Evolutionary conservation across 2,797 vertebrate species (phyloP).

Genomic region (Morus bassanus): DNA sequence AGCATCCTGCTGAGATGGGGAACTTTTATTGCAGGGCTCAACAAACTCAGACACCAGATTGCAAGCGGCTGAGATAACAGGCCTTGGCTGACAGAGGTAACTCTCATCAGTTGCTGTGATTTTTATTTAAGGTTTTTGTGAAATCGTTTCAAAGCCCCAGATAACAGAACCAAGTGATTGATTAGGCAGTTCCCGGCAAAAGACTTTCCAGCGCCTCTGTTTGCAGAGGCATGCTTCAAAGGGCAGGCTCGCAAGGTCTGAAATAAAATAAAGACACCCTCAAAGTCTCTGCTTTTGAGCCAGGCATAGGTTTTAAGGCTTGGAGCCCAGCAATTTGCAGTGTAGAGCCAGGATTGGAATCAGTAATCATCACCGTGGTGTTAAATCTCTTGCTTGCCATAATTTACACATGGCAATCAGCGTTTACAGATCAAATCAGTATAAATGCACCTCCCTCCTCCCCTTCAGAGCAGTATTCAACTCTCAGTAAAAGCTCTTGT

Average conservation of each 20-base stretch:
- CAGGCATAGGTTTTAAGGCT: not conserved
- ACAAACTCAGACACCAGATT: too few species aligned
- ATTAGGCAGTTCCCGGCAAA: not conserved
- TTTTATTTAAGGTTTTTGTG: not conserved
- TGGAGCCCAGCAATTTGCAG: not conserved
- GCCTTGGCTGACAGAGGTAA: not conserved
- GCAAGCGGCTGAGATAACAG: not conserved
- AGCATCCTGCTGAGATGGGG: not conserved
- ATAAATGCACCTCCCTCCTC: not conserved
- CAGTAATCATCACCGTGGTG: not conserved
- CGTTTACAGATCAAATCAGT: not conserved
- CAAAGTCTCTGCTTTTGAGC: not conserved
- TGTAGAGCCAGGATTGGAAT: not conserved
- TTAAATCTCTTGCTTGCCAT: accelerated
- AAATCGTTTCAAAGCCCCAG: not conserved
- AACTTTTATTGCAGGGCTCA: not conserved
- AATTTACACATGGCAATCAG: not conserved
- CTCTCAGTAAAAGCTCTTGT: not conserved
- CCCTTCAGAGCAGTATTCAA: accelerated
- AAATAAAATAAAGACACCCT: not conserved
- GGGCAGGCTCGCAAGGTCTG: not conserved
- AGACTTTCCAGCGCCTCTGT: not conserved
- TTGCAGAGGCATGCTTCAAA: not conserved
- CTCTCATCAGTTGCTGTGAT: not conserved
- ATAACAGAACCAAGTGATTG: not conserved